Evolutionary conservation across 2,797 vertebrate species (phyloP).

Genomic region (Brachymystax lenok): DNA sequence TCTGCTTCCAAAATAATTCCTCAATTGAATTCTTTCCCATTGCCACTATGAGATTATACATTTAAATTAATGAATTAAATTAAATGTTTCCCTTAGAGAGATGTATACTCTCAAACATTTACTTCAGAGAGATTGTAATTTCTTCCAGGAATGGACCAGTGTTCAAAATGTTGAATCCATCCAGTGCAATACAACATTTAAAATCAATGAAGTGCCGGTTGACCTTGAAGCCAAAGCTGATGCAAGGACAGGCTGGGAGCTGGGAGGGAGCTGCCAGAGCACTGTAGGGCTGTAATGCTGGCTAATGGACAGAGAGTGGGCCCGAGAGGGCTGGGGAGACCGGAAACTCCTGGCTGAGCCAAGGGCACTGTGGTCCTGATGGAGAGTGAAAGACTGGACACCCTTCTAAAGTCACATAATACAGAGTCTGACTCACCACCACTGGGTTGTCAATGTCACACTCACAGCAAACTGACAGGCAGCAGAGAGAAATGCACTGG

Average conservation of each 20-base stretch:
- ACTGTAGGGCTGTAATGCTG: neutral
- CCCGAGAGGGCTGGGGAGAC: neutral
- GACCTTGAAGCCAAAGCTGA: slow-evolving; percentile 4
- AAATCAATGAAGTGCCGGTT: slow-evolving; percentile 10
- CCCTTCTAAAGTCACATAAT: neutral
- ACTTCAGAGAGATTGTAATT: neutral
- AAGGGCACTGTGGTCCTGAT: neutral
- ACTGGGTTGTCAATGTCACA: neutral
- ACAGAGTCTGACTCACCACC: neutral
- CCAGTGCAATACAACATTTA: neutral
- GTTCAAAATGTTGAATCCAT: slow-evolving; percentile 1
- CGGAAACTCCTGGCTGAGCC: neutral
- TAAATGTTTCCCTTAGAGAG: neutral
- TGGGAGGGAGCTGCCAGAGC: neutral
- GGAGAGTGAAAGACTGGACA: neutral
- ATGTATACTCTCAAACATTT: neutral
- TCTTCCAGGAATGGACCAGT: neutral
- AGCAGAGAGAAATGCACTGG: neutral
- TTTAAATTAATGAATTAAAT: neutral
- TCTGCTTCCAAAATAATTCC: neutral
- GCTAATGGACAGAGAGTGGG: slow-evolving; percentile 3
- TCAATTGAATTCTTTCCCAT: neutral
- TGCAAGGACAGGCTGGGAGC: slow-evolving; percentile 14
- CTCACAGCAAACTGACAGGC: neutral
- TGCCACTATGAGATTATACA: neutral